Conservation (phyloP, 35 echinoderm and acorn worm genomes). For the Holothuria glaberrima region DNA sequence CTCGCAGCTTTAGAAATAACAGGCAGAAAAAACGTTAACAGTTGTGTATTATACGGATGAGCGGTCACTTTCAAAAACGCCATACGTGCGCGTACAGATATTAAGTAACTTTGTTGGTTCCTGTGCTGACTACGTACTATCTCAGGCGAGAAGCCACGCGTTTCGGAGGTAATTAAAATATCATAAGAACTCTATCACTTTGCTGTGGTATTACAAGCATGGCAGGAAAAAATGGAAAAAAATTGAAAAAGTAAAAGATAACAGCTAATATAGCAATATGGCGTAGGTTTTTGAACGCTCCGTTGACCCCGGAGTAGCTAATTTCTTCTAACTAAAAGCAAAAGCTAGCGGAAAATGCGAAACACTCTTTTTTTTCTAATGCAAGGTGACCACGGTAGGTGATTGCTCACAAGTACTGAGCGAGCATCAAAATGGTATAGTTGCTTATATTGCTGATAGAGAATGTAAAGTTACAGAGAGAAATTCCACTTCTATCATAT, state of each 20-base stretch:
- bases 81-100: conserved; percentile 49
- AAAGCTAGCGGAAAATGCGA: conserved; percentile 50
- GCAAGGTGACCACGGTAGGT: no score
- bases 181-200: conserved; percentile 61
- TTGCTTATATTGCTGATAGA: no score
- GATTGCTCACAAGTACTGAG: no score
- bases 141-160: conserved; percentile 49
- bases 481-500: no score
- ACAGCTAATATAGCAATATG: conserved; percentile 49
- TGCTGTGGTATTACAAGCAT: conserved; percentile 36
- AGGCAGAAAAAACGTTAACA: conserved; percentile 60
- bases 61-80: conserved; percentile 42
- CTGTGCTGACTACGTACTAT: not conserved
- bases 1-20: conserved; percentile 32
- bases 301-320: conserved; percentile 16
- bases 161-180: conserved; percentile 59
- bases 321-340: no score
- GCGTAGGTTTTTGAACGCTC: conserved; percentile 17
- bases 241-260: conserved; percentile 16
- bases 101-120: not conserved
- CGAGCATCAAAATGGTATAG: no score
- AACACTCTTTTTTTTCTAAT: conserved; percentile 38
- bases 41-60: conserved; percentile 64
- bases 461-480: no score
- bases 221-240: not conserved